Evolutionary conservation across 1,140 invertebrate species (phyloP), one percentile per base, ranked within the genome.

Genomic region (Drosophila nasuta): DNA sequence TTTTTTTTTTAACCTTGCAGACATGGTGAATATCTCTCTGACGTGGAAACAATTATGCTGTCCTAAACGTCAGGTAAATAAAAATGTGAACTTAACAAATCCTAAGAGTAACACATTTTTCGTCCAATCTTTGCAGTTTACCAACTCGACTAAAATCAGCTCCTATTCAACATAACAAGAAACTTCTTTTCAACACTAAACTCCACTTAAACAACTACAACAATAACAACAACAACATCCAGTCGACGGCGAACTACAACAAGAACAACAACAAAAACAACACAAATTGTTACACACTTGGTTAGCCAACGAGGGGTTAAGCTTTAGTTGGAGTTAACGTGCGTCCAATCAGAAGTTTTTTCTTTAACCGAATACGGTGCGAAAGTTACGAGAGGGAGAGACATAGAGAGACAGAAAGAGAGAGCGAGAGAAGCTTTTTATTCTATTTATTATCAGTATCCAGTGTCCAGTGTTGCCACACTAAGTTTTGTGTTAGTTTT

Each of bases 1-100:
- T 13, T 60, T 46, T n/a, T 17, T 11, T n/a, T 43, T 30, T 2
- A 8, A 30, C 8, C 13, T 67, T 82, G 1, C 85, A 92, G 91
- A 92, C 91, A 92, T 92, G 91, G 76, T 92, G 86, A 91, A 85
- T 75, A 80, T 81, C 78, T 90, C 63, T 87, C 77, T 90, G 87
- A 80, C 80, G 82, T 77, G 77, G 79, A 91, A 81, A 77, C 71
- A 91, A 77, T 78, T 88, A 76, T 88, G 88, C 91, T 92, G 81
- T 86, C 82, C 85, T 86, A 88, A 92, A 90, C 88, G 88, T 82
- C 91, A 92, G 91, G 91, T 92, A 46, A 54, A 49, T 41, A 25
- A 17, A 3, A 11, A 1, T 25, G 6, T 7, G 1, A 30, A 1
- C 41, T 45, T 7, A 28, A 60, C 13, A 43, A 3, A 25, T 49